Evolutionary conservation across 2,113 vertebrate genomes (phyloP), one percentile per base, ranked within the genome.

Genomic region (Henicopernis longicauda): DNA sequence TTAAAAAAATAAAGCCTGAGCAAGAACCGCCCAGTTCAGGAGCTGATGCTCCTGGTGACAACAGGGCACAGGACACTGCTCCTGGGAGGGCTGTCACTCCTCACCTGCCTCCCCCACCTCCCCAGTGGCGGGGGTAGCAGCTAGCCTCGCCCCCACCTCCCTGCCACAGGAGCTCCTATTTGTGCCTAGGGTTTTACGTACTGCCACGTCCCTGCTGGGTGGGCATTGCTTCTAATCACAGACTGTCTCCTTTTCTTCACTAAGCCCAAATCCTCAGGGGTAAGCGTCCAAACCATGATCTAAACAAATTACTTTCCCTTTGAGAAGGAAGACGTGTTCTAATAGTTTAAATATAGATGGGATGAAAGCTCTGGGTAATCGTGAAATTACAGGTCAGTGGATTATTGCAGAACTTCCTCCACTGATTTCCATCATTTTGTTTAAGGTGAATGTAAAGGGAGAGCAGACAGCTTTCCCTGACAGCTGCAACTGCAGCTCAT

Each of bases 141-240:
- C 76, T 23, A 57, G 4, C n/a, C 47, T 36, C 40, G 83, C 8
- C 40, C 42, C 45, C 50, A 34, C 9, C 45, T 54, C 65, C 27
- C 69, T 21, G 18, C 22, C 5, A 7, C 78, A 49, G 36, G 36
- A 88, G 44, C 9, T 76, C 65, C 32, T 38, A 12, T 16, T 42
- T 1, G 2, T 44, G 57, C 47, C 67, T 57, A 34, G 11, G 67
- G 50, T 13, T 40, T 73, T 29, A 25, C 1, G 0, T 9, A 7
- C 50, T 10, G 36, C 52, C 57, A 38, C 2, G 3, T 47, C 49
- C 72, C 72, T 76, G 47, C 25, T 25, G 71, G 10, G 31, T 47
- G 57, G 49, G 52, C 69, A 58, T 22, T 42, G 38, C 70, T 45
- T 54, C 89, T n/a, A 13, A 13, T 13, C 73, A 61, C 62, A 67